A percentile compares a stretch with the other conserved stretches of the same genome.
These are phyloP conservation scores for Ashinkailepas kermadecensis DNA, from an alignment of 2,888 invertebrate species.

Conservation along the genomic window DNA sequence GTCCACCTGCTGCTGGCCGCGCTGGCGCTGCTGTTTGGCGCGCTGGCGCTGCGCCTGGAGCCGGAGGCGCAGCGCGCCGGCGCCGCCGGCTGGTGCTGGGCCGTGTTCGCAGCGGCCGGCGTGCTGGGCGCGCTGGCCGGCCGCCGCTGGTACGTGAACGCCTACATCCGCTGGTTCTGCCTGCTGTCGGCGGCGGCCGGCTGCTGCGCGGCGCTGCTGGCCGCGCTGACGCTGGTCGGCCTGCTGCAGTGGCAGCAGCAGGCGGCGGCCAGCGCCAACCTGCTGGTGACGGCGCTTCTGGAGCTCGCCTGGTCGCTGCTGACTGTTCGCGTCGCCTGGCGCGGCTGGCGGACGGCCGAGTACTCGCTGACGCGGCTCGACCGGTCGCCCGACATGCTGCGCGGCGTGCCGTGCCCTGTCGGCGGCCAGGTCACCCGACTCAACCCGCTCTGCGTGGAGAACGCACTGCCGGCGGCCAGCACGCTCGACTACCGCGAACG, in stretches of 20 bases:
- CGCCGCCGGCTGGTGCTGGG: background rate
- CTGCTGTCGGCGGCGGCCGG: constrained; percentile 51
- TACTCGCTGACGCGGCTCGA: background rate
- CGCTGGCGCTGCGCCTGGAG: constrained; percentile 46
- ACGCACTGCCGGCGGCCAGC: constrained; percentile 42
- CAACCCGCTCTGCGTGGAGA: constrained; percentile 4
- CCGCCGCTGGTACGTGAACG: constrained; percentile 58
- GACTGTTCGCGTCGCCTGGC: background rate
- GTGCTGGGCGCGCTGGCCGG: constrained; percentile 52
- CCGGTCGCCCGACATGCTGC: background rate
- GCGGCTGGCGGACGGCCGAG: constrained; percentile 3
- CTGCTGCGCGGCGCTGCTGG: constrained; percentile 36
- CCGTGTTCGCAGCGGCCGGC: background rate
- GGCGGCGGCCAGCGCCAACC: constrained; percentile 15
- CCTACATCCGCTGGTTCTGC: constrained; percentile 57
- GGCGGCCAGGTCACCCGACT: background rate
- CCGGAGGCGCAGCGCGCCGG: constrained; percentile 37
- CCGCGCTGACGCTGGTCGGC: background rate
- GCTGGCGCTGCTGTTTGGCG: constrained; percentile 52
- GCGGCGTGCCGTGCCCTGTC: background rate
- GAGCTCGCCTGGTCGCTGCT: background rate
- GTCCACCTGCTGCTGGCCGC: constrained; percentile 55
- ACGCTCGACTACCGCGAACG: constrained; percentile 46
- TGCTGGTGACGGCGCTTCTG: constrained; percentile 18
- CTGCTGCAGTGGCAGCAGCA: constrained; percentile 1